phyloP scores from a whole-genome alignment of 2,113 vertebrate species.

The Bubo blakistoni region DNA sequence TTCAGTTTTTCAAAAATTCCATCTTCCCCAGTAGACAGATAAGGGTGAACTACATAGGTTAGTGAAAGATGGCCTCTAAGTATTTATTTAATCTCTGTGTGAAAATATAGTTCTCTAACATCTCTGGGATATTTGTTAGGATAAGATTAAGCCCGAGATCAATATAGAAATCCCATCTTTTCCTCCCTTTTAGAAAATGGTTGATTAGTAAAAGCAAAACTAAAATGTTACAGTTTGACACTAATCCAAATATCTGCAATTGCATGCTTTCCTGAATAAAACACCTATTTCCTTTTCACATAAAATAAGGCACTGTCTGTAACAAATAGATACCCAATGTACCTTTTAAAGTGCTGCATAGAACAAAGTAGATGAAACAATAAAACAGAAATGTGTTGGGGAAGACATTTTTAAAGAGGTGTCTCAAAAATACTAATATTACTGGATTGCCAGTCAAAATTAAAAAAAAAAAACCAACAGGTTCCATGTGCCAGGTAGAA shows the following conservation, averaged over 20 bases:
- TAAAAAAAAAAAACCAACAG: neutral
- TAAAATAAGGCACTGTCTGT: neutral
- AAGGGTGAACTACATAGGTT: accelerated
- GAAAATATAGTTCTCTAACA: neutral
- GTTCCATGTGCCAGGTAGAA: neutral
- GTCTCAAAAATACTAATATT: neutral
- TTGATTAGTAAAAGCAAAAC: neutral
- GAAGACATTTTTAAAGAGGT: neutral
- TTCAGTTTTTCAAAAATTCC: neutral
- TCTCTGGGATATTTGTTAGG: neutral
- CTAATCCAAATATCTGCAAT: neutral
- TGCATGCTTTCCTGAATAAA: neutral
- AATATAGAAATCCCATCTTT: neutral
- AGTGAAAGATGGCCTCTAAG: neutral
- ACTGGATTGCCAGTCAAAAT: neutral
- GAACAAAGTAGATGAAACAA: neutral
- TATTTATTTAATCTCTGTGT: neutral
- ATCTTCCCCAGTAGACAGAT: neutral
- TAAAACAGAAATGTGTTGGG: neutral
- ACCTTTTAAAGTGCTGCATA: neutral
- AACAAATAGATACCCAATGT: neutral
- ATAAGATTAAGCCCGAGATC: neutral
- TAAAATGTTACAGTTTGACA: neutral
- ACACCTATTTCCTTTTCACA: neutral
- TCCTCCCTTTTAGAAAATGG: neutral